These are phyloP conservation scores for Hyalella azteca DNA, from an alignment of 2,888 invertebrate species.

Conservation along the genomic window DNA sequence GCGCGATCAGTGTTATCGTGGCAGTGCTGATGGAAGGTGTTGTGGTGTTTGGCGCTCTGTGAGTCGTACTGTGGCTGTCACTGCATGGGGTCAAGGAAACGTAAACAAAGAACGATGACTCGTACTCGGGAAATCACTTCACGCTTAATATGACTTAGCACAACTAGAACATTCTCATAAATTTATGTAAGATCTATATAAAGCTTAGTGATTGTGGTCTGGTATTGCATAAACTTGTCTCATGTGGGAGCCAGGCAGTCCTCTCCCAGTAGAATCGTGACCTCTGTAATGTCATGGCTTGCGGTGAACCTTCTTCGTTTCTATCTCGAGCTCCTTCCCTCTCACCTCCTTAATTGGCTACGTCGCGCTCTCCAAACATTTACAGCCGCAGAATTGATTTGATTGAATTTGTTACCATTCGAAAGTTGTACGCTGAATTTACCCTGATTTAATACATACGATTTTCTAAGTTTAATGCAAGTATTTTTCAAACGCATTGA, in stretches of 20 bases:
- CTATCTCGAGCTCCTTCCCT: background rate
- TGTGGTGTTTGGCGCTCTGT: background rate
- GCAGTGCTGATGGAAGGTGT: background rate
- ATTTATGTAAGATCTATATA: background rate
- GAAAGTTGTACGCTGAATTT: no score
- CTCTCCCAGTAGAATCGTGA: slow-evolving; percentile 21
- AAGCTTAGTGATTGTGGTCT: slow-evolving; percentile 9
- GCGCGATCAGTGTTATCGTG: background rate
- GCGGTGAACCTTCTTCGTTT: slow-evolving; percentile 11
- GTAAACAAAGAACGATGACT: background rate
- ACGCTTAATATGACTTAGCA: no score
- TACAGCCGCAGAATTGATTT: no score
- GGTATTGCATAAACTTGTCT: background rate
- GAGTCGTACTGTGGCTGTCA: background rate
- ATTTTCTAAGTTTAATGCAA: no score
- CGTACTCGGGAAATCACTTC: no score
- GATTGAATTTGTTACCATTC: no score
- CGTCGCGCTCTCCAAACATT: no score
- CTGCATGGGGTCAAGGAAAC: slow-evolving; percentile 4
- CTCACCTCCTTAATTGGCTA: background rate
- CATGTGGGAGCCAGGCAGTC: background rate
- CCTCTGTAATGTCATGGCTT: slow-evolving; percentile 33
- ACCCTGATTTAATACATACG: no score
- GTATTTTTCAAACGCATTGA: no score
- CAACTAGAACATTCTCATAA: no score